Conservation (phyloP, 1,140 invertebrate species). For the Telenomus remus region DNA sequence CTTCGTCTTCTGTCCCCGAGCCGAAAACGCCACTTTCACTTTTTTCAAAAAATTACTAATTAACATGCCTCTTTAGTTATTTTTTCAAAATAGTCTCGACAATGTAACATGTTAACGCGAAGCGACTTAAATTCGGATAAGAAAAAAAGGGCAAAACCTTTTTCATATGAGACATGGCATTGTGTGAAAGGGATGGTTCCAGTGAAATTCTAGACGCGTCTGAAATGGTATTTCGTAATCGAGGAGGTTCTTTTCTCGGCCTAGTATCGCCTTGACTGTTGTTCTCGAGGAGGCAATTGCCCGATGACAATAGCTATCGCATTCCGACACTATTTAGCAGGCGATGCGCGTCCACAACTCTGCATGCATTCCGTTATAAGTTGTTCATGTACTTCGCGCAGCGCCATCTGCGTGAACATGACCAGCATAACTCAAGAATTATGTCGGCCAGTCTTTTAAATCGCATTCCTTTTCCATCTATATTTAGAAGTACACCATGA, state of each 20-base stretch:
- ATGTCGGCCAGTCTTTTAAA: slow-evolving; percentile 28
- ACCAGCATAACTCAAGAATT: slow-evolving; percentile 40
- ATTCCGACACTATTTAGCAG: slow-evolving; percentile 44
- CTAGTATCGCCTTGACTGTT: slow-evolving; percentile 28
- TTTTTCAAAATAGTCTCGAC: too few relatives aligned
- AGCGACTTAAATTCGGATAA: too few relatives aligned
- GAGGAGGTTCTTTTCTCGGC: slow-evolving; percentile 16
- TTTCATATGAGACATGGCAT: too few relatives aligned
- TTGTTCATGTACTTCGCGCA: slow-evolving; percentile 35
- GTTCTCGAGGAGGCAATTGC: slow-evolving; percentile 17
- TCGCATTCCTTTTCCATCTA: background rate
- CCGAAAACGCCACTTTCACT: too few relatives aligned
- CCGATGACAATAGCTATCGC: slow-evolving; percentile 55
- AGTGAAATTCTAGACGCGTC: slow-evolving; percentile 29
- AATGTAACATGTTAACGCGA: too few relatives aligned
- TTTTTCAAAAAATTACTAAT: too few relatives aligned
- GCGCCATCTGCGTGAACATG: slow-evolving; percentile 44
- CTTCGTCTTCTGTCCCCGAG: too few relatives aligned
- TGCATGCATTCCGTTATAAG: slow-evolving; percentile 52
- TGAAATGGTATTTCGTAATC: slow-evolving; percentile 45
- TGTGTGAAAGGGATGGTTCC: too few relatives aligned
- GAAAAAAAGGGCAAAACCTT: too few relatives aligned
- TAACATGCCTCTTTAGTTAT: too few relatives aligned
- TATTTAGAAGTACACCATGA: too few relatives aligned
- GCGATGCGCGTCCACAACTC: slow-evolving; percentile 38